Percentiles rank a stretch among this genome's conserved stretches.
Conservation (phyloP, 2,113 vertebrate genomes). For the Engraulis encrasicolus region DNA sequence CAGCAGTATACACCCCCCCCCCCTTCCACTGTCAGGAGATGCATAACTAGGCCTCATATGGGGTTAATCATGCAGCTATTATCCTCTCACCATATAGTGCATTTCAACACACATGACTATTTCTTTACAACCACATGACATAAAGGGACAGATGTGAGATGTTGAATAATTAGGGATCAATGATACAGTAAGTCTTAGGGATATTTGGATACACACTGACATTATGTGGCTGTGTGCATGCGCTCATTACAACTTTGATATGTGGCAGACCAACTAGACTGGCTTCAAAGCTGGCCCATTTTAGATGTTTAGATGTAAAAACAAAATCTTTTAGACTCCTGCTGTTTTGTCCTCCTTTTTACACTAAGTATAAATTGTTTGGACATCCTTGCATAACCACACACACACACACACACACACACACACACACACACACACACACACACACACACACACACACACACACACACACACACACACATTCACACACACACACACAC, state of each 20-base stretch:
- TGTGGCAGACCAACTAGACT: too few species aligned
- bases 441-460: too few species aligned
- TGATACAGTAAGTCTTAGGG: too few species aligned
- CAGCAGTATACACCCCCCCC: not conserved
- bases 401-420: not conserved
- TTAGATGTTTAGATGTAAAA: too few species aligned
- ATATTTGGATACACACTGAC: too few species aligned
- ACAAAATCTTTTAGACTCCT: too few species aligned
- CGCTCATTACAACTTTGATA: too few species aligned
- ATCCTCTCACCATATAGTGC: not conserved
- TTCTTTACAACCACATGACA: not conserved
- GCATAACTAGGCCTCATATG: not conserved
- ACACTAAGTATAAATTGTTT: not conserved
- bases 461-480: too few species aligned
- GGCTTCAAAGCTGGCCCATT: too few species aligned
- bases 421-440: not conserved
- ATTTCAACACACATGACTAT: not conserved
- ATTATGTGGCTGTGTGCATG: too few species aligned
- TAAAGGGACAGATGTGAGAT: not conserved
- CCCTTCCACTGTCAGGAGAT: not conserved
- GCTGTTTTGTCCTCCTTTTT: not conserved
- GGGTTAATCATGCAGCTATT: not conserved
- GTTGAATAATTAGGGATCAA: too few species aligned
- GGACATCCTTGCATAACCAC: not conserved
- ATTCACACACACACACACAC: not conserved